Evolutionary conservation across 2,888 invertebrate genomes (phyloP).

Genomic region (Lottia scabra): DNA sequence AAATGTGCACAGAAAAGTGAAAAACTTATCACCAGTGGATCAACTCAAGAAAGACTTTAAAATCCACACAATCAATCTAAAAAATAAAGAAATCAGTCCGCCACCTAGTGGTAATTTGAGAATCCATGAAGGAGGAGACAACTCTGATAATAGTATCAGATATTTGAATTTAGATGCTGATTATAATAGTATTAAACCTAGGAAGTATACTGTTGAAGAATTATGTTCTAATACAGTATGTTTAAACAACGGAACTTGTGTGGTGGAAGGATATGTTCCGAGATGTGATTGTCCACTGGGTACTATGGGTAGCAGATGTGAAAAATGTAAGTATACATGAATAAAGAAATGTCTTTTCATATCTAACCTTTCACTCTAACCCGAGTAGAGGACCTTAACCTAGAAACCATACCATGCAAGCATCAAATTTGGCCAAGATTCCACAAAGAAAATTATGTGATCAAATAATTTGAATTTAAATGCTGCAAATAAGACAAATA

Average conservation of each 20-base stretch:
- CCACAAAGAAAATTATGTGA: no score
- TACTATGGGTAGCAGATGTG: conserved; percentile 88
- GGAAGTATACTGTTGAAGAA: not conserved
- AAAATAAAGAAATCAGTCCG: not conserved
- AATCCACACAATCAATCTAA: conserved; percentile 16
- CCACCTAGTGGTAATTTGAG: not conserved
- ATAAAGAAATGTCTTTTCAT: no score
- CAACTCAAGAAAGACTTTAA: not conserved
- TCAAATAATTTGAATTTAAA: no score
- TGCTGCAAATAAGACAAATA: no score
- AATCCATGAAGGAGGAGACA: not conserved
- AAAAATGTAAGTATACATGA: conserved; percentile 73
- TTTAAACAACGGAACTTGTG: conserved; percentile 56
- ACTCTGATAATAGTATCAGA: not conserved
- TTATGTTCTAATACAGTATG: conserved; percentile 47
- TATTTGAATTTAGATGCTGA: not conserved
- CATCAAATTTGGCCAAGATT: no score
- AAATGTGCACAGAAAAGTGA: conserved; percentile 15
- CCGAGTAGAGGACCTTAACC: no score
- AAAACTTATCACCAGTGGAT: conserved; percentile 2
- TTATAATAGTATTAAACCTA: not conserved
- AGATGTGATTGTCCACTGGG: conserved; percentile 89
- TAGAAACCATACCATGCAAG: no score
- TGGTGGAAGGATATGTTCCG: conserved; percentile 47
- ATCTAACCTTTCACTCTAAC: no score